Evolutionary conservation across 2,113 vertebrate genomes (phyloP).

Genomic region (Planiliza haematocheilus): DNA sequence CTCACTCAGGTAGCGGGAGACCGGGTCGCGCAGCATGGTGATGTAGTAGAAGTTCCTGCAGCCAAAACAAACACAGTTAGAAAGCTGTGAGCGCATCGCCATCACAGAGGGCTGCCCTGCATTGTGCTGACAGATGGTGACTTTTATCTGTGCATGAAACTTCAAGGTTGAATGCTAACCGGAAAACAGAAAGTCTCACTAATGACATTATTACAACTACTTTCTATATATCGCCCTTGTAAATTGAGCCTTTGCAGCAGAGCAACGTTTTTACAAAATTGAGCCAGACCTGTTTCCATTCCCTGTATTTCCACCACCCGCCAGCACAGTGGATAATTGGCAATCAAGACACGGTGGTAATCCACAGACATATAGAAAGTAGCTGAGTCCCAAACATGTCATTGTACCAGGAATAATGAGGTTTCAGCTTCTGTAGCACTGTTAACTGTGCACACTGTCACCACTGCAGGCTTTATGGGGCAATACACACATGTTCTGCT

Average conservation of each 20-base stretch:
- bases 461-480: background rate
- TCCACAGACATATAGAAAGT: constrained; percentile 28
- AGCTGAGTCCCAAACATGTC: constrained; percentile 49
- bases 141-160: constrained; percentile 59
- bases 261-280: constrained; percentile 30
- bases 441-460: constrained; percentile 45
- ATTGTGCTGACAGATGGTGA: constrained; percentile 74
- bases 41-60: constrained; percentile 99
- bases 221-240: constrained; percentile 56
- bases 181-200: constrained; percentile 53
- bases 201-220: constrained; percentile 57
- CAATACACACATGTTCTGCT: constrained; percentile 25
- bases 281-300: constrained; percentile 20
- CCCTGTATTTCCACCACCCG: constrained; percentile 47
- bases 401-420: constrained; percentile 50
- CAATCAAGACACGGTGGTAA: constrained; percentile 44
- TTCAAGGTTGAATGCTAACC: constrained; percentile 75
- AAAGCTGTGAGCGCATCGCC: constrained; percentile 59
- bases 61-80: constrained; percentile 81
- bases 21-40: constrained; percentile 97
- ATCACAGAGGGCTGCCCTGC: constrained; percentile 56
- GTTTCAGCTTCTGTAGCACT: constrained; percentile 17
- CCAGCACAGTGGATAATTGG: constrained; percentile 54
- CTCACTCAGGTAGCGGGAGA: constrained; percentile 97
- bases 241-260: constrained; percentile 32